Evolutionary conservation across 2,113 vertebrate genomes (phyloP).

Genomic region (Ptychochromis oligacanthus): DNA sequence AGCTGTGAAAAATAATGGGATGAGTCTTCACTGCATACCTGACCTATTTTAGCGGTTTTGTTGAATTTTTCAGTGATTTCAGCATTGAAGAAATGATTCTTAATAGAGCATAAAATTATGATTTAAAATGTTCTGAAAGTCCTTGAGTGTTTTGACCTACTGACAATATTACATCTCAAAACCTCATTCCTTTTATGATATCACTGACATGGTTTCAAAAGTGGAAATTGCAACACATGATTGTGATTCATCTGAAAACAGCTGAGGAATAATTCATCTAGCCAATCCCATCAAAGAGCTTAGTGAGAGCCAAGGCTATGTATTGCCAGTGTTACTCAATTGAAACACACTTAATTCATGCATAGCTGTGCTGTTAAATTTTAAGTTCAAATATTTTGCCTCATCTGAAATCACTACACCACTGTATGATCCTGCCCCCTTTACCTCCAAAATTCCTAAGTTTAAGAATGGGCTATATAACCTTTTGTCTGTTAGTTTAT

Average conservation of each 20-base stretch:
- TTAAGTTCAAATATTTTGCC: neutral
- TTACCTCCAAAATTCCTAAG: neutral
- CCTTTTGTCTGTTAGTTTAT: neutral
- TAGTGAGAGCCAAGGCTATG: neutral
- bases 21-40: neutral
- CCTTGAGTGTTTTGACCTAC: neutral
- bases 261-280: conserved; percentile 21
- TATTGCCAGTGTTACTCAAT: neutral
- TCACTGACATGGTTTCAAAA: neutral
- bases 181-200: neutral
- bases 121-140: neutral
- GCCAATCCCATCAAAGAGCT: neutral
- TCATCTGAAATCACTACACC: neutral
- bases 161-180: neutral
- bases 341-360: neutral
- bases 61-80: neutral
- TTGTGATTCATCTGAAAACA: conserved; percentile 3
- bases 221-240: neutral
- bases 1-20: conserved; percentile 1
- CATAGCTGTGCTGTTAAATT: neutral
- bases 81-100: neutral
- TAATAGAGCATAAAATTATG: neutral
- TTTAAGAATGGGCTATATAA: neutral
- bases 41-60: conserved; percentile 5
- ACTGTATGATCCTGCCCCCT: neutral